Evolutionary conservation across 2,888 invertebrate genomes (phyloP).

Genomic region (Melinopterus prodromus): DNA sequence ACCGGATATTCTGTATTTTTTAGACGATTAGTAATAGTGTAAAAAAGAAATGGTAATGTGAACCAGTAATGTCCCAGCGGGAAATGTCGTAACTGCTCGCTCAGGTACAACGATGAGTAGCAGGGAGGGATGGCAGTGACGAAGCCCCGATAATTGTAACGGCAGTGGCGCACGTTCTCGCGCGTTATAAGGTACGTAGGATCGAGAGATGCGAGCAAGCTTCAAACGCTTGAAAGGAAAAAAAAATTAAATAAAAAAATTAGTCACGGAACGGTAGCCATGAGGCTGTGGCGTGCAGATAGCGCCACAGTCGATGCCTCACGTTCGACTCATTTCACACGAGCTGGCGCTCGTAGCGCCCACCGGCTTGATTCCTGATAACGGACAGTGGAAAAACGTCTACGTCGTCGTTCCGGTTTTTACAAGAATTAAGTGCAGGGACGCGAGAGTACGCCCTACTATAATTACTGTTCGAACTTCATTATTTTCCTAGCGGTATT

Average conservation of each 20-base stretch:
- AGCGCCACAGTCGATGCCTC: slow-evolving; percentile 4
- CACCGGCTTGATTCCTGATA: neutral
- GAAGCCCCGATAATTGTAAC: neutral
- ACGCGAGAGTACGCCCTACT: neutral
- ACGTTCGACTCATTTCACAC: neutral
- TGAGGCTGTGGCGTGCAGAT: slow-evolving; percentile 4
- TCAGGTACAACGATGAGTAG: too few species aligned
- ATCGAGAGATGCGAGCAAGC: neutral
- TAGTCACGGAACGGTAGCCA: neutral
- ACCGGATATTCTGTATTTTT: too few species aligned
- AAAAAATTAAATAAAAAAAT: neutral
- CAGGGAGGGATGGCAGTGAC: neutral
- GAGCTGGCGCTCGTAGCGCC: neutral
- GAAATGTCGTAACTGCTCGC: too few species aligned
- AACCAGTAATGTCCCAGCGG: too few species aligned
- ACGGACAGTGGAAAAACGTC: neutral
- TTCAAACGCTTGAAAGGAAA: neutral
- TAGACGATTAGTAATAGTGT: too few species aligned
- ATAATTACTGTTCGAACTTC: too few species aligned
- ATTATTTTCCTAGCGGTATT: too few species aligned
- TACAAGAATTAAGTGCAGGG: neutral
- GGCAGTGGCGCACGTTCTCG: neutral
- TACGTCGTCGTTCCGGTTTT: neutral
- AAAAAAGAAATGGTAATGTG: too few species aligned
- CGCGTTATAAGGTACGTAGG: neutral